Conservation (phyloP, 1,140 invertebrate species). For the Teleogryllus occipitalis region DNA sequence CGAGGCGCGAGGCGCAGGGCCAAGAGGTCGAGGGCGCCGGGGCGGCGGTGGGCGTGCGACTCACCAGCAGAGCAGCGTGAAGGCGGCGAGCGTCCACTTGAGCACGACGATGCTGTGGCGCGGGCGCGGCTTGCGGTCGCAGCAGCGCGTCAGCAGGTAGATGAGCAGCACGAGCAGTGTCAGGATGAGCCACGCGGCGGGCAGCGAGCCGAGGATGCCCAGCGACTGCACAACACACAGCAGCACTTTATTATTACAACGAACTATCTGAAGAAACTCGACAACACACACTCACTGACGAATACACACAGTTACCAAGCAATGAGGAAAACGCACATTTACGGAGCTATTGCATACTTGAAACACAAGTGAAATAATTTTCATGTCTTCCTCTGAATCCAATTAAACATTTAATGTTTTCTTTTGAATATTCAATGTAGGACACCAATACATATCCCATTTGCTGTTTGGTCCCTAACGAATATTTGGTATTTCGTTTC, state of each 20-base stretch:
- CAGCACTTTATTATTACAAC: too few species aligned
- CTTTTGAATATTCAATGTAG: too few species aligned
- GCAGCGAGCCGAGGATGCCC: constrained; percentile 82
- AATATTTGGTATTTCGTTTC: too few species aligned
- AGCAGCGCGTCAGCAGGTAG: constrained; percentile 87
- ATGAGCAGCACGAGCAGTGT: constrained; percentile 79
- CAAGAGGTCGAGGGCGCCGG: background rate
- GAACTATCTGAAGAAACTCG: too few species aligned
- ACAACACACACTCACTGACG: background rate
- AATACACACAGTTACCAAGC: background rate
- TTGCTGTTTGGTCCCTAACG: too few species aligned
- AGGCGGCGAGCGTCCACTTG: constrained; percentile 71
- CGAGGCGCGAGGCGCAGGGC: too few species aligned
- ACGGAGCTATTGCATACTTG: too few species aligned
- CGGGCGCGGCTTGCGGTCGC: constrained; percentile 79
- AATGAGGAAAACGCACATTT: background rate
- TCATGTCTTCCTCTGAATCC: too few species aligned
- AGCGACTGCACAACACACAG: constrained; percentile 54
- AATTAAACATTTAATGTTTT: too few species aligned
- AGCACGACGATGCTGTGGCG: constrained; percentile 75
- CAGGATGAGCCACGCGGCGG: constrained; percentile 80
- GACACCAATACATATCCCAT: too few species aligned
- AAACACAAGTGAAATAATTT: too few species aligned
- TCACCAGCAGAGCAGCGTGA: constrained; percentile 72
- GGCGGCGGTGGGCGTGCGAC: constrained; percentile 4